phyloP scores from a whole-genome alignment of 2,888 invertebrate genomes.

The Cepaea hortensis region DNA sequence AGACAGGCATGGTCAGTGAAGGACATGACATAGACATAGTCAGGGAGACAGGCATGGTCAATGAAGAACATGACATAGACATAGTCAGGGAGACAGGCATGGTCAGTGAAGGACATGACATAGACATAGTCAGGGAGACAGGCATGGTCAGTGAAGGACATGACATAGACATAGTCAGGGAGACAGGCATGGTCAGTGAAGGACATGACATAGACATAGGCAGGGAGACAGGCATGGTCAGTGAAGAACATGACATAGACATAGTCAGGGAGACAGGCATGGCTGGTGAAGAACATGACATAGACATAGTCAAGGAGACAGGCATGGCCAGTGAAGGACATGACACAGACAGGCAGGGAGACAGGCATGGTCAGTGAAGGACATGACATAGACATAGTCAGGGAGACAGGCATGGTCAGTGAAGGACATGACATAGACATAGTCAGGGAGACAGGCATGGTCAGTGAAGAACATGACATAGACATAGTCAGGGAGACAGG shows the following conservation, averaged over 20 bases:
- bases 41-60: not conserved
- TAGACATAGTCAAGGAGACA: not conserved
- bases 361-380: not conserved
- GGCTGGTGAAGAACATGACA: not conserved
- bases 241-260: not conserved
- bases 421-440: not conserved
- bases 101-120: not conserved
- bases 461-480: not conserved
- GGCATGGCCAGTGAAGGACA: not conserved
- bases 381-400: not conserved
- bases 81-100: not conserved
- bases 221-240: not conserved
- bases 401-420: no score
- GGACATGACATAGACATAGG: not conserved
- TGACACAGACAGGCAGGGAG: not conserved
- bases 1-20: not conserved
- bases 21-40: not conserved
- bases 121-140: not conserved
- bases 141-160: not conserved
- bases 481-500: not conserved
- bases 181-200: not conserved
- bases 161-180: not conserved
- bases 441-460: not conserved
- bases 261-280: not conserved
- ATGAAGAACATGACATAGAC: not conserved